Percentiles rank a stretch among this genome's conserved stretches.
These are phyloP conservation scores for Scaptomyza hsui DNA, from an alignment of 1,140 invertebrate species.

Conservation along the genomic window DNA sequence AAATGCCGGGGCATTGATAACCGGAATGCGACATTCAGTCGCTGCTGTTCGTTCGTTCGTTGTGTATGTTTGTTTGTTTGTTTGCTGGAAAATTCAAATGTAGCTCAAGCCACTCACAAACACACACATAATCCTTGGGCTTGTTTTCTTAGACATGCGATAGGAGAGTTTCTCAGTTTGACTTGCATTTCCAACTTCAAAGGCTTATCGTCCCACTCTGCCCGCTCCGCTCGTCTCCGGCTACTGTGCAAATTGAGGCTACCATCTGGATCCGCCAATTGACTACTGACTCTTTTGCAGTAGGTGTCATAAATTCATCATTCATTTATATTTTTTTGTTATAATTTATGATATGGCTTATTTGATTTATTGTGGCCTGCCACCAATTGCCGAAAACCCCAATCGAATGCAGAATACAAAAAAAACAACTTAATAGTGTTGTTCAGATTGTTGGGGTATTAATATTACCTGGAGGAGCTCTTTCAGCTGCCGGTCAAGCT, in stretches of 20 bases:
- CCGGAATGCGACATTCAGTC: constrained; percentile 58
- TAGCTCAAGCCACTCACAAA: constrained; percentile 60
- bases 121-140: constrained; percentile 64
- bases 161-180: constrained; percentile 42
- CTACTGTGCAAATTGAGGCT: constrained; percentile 59
- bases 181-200: constrained; percentile 26
- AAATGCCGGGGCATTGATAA: constrained; percentile 58
- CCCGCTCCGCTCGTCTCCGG: constrained; percentile 11
- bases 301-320: constrained; percentile 78
- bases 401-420: constrained; percentile 22
- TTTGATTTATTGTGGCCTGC: constrained; percentile 66
- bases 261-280: constrained; percentile 55
- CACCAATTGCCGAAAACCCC: constrained; percentile 28
- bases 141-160: constrained; percentile 76
- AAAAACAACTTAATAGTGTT: constrained; percentile 11
- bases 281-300: constrained; percentile 49
- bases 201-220: constrained; percentile 2
- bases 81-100: constrained; percentile 75
- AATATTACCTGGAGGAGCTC: background rate
- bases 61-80: too few relatives aligned
- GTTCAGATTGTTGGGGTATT: constrained; percentile 1
- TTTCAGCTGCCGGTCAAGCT: constrained; percentile 44
- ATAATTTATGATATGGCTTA: constrained; percentile 45
- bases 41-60: constrained; percentile 10
- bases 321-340: constrained; percentile 31